These are phyloP conservation scores for Nomia melanderi DNA, from an alignment of 1,140 invertebrate genomes.

Conservation along the genomic window DNA sequence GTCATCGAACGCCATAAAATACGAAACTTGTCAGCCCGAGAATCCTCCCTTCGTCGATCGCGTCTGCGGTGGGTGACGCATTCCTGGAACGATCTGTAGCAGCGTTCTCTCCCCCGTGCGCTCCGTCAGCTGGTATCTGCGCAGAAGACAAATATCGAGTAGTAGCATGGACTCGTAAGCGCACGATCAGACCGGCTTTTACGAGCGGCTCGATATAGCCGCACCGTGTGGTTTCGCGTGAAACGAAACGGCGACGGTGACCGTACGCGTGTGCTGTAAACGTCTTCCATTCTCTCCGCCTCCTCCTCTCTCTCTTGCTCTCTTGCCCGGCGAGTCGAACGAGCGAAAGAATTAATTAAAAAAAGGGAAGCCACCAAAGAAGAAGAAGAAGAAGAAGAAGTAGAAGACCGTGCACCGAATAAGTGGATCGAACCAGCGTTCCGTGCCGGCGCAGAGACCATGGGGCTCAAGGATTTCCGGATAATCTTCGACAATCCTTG, in stretches of 20 bases:
- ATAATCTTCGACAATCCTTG: slow-evolving; percentile 79
- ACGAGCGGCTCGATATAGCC: slow-evolving; percentile 51
- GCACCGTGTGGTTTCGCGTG: not conserved
- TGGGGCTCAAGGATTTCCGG: slow-evolving; percentile 79
- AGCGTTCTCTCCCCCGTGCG: slow-evolving; percentile 9
- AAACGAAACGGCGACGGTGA: not conserved
- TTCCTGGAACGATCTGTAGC: not conserved
- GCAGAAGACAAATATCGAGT: slow-evolving; percentile 38
- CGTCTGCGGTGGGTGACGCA: no score
- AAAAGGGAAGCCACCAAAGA: no score
- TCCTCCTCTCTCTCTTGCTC: no score
- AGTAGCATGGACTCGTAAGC: slow-evolving; percentile 12
- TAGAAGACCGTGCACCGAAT: not conserved
- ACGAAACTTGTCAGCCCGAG: no score
- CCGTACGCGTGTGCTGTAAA: not conserved
- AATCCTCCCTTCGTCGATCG: no score
- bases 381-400: not conserved
- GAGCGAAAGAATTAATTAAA: no score
- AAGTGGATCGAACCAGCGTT: no score
- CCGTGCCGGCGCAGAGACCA: slow-evolving; percentile 51
- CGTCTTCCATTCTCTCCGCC: not conserved
- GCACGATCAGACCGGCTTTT: slow-evolving; percentile 28
- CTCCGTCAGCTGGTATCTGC: slow-evolving; percentile 43
- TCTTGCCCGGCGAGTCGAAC: no score
- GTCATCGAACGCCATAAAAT: no score